These are phyloP conservation scores for Montipora capricornis DNA, from an alignment of 64 coral and sea anemone species.

Conservation along the genomic window DNA sequence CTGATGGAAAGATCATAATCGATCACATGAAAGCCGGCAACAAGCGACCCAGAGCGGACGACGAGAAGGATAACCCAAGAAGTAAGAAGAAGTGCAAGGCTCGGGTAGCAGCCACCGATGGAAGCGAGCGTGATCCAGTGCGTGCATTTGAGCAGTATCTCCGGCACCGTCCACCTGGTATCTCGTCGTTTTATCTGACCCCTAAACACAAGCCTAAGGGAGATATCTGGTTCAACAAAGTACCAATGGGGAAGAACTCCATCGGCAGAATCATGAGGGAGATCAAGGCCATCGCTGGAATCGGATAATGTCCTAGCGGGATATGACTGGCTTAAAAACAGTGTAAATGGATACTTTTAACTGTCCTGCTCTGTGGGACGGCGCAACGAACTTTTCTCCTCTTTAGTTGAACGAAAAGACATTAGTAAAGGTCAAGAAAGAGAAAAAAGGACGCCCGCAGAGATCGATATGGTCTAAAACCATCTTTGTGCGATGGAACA, in stretches of 20 bases:
- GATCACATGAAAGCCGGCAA: slow-evolving; percentile 93
- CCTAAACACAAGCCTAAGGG: slow-evolving; percentile 99
- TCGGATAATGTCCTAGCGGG: slow-evolving; percentile 64
- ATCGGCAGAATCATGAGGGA: slow-evolving; percentile 99
- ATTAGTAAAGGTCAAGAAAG: slow-evolving; percentile 5
- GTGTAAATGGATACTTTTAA: background rate
- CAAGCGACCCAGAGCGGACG: slow-evolving; percentile 82
- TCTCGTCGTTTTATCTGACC: slow-evolving; percentile 99
- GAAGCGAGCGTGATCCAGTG: slow-evolving; percentile 96
- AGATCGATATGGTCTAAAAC: slow-evolving; percentile 17
- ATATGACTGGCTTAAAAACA: background rate
- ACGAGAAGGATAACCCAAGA: slow-evolving; percentile 90
- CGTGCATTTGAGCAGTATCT: slow-evolving; percentile 97
- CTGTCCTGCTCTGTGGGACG: background rate
- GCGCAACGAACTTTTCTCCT: slow-evolving; percentile 9
- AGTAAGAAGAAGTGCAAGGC: slow-evolving; percentile 98
- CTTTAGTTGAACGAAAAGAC: slow-evolving; percentile 1
- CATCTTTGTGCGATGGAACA: background rate
- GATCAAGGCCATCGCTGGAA: slow-evolving; percentile 98
- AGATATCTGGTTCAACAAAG: slow-evolving; percentile 99
- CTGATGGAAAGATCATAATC: slow-evolving; percentile 96
- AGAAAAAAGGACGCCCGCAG: background rate
- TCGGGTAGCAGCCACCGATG: slow-evolving; percentile 92
- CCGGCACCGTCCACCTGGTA: slow-evolving; percentile 95
- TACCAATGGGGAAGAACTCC: slow-evolving; percentile 99